Conservation (phyloP, 1,140 invertebrate species). For the Liolophura sinensis region DNA sequence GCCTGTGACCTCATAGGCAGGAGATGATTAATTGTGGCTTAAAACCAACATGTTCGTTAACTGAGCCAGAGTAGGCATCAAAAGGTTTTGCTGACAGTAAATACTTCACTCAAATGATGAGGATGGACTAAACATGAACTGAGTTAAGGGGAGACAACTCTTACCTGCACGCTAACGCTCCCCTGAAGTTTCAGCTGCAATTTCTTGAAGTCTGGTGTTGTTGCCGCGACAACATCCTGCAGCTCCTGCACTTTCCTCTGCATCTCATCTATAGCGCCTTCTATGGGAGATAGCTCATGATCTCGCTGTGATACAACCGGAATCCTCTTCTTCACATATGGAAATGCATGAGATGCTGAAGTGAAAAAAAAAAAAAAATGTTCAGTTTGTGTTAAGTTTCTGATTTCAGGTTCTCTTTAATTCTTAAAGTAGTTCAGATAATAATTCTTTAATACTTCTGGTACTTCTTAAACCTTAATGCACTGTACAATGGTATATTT, state of each 20-base stretch:
- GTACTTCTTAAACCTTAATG: too few relatives aligned
- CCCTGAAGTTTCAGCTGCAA: constrained; percentile 85
- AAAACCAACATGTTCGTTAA: too few relatives aligned
- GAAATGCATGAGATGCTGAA: constrained; percentile 68
- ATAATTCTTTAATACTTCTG: too few relatives aligned
- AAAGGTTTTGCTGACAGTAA: too few relatives aligned
- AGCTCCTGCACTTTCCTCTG: constrained; percentile 77
- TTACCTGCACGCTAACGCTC: constrained; percentile 80
- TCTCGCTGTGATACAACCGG: constrained; percentile 73
- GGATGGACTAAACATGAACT: not conserved
- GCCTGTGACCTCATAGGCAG: too few relatives aligned
- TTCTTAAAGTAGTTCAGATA: too few relatives aligned
- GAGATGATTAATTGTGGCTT: too few relatives aligned
- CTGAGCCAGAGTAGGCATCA: too few relatives aligned
- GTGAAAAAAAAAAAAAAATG: constrained; percentile 9
- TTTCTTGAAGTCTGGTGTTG: constrained; percentile 83
- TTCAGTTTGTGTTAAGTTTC: not conserved
- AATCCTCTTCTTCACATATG: constrained; percentile 89
- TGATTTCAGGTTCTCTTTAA: not conserved
- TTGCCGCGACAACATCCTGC: constrained; percentile 78
- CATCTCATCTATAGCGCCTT: constrained; percentile 94
- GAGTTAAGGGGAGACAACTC: not conserved
- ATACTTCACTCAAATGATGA: too few relatives aligned
- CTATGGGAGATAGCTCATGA: constrained; percentile 85
- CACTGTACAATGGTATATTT: too few relatives aligned